A percentile compares a stretch with the other conserved stretches of the same genome.
phyloP scores from a whole-genome alignment of 2,113 vertebrate genomes.

The Fulmarus glacialis region DNA sequence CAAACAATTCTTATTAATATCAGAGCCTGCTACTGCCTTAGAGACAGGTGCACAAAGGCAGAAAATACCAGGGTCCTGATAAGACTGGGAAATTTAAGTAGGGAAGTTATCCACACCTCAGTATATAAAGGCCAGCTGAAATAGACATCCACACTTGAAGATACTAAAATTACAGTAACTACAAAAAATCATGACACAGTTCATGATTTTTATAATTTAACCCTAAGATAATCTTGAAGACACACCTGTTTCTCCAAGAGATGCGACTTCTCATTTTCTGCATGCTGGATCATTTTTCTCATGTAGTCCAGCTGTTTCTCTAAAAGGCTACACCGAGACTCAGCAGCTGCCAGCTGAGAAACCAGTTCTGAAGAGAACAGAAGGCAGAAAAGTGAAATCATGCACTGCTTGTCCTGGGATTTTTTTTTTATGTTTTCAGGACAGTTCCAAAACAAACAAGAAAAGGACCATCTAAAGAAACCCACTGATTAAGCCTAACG shows the following conservation, averaged over 20 bases:
- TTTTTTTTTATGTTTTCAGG: not conserved
- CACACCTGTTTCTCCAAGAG: constrained; percentile 87
- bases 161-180: not conserved
- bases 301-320: constrained; percentile 92
- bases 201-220: not conserved
- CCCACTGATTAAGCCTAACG: not conserved
- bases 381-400: not conserved
- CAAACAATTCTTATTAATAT: not conserved
- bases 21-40: not conserved
- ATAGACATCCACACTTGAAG: not conserved
- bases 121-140: not conserved
- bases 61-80: not conserved
- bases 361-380: constrained; percentile 78
- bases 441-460: not conserved
- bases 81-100: not conserved
- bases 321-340: constrained; percentile 86
- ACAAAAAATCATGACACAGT: not conserved
- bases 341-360: constrained; percentile 85
- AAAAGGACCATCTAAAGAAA: not conserved
- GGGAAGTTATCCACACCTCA: not conserved
- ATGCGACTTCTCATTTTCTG: constrained; percentile 81
- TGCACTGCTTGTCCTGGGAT: not conserved
- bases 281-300: constrained; percentile 85
- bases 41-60: not conserved
- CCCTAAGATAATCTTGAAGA: not conserved